Conservation (phyloP, 2,888 invertebrate genomes). For the Tetrapedia diversipes region DNA sequence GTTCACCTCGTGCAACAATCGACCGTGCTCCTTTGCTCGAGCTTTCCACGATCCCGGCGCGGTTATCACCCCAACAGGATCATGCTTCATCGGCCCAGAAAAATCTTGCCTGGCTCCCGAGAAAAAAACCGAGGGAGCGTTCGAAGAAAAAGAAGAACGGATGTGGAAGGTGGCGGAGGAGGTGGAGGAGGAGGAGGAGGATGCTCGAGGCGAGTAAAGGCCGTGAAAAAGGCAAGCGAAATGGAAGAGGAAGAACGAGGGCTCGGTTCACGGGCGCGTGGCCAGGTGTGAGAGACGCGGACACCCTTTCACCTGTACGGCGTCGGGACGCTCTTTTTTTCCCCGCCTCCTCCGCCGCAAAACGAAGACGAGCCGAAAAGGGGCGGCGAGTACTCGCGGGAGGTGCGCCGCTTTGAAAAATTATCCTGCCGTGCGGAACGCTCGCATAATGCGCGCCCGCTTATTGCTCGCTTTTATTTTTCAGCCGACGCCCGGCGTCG, state of each 20-base stretch:
- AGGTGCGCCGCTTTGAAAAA: constrained; percentile 78
- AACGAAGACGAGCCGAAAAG: constrained; percentile 72
- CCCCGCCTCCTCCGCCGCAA: constrained; percentile 46
- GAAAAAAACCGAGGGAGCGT: constrained; percentile 31
- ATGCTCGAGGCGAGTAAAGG: constrained; percentile 47
- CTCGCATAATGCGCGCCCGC: constrained; percentile 74
- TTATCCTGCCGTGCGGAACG: constrained; percentile 78
- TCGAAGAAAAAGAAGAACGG: constrained; percentile 3
- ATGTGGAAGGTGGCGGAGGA: constrained; percentile 7
- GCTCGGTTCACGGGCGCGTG: constrained; percentile 26
- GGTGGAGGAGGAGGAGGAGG: constrained; percentile 20
- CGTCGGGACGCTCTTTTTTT: constrained; percentile 25
- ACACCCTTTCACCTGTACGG: constrained; percentile 45
- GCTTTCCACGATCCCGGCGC: no score
- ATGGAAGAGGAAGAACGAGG: constrained; percentile 17
- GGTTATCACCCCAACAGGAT: constrained; percentile 20
- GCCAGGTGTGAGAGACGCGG: constrained; percentile 32
- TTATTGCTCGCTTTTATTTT: constrained; percentile 47
- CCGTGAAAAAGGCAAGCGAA: constrained; percentile 63
- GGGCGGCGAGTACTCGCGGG: constrained; percentile 54
- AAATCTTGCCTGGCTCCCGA: constrained; percentile 52
- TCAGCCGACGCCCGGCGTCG: constrained; percentile 23
- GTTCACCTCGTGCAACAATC: background rate
- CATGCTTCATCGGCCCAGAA: constrained; percentile 77
- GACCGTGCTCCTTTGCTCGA: constrained; percentile 29